Evolutionary conservation across 2,888 invertebrate species (phyloP).

Genomic region (Plemyria rubiginata): DNA sequence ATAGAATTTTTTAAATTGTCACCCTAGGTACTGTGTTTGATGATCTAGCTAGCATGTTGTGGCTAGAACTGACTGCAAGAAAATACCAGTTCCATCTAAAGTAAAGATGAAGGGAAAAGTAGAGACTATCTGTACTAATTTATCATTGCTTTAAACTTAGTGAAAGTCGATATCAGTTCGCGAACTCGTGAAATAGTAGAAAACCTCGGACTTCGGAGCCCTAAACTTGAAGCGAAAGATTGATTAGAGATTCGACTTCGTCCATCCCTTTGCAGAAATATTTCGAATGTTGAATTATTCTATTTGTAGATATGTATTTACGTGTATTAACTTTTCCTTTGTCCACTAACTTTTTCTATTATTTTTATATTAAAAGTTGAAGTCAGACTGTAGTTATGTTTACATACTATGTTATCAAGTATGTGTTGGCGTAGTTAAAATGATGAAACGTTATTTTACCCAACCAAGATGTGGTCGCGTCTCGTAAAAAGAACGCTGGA

Average conservation of each 20-base stretch:
- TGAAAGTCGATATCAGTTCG: conserved; percentile 42
- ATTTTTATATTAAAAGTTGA: background rate
- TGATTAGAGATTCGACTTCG: conserved; percentile 41
- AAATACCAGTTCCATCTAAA: background rate
- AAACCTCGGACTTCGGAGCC: conserved; percentile 40
- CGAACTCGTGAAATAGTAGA: conserved; percentile 39
- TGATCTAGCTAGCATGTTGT: too few species aligned
- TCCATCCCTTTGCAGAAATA: conserved; percentile 38
- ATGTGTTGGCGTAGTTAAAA: too few species aligned
- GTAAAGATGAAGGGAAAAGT: conserved; percentile 13
- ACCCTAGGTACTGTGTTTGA: too few species aligned
- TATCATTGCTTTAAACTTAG: conserved; percentile 33
- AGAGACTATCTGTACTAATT: conserved; percentile 32
- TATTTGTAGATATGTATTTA: conserved; percentile 6
- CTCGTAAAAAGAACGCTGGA: too few species aligned
- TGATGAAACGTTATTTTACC: too few species aligned
- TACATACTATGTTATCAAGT: background rate
- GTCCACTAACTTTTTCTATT: background rate
- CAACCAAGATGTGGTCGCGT: too few species aligned
- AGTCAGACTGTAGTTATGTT: background rate
- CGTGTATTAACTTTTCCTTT: background rate
- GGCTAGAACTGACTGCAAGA: background rate
- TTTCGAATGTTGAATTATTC: conserved; percentile 23
- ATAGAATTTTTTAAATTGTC: too few species aligned
- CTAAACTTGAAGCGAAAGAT: conserved; percentile 42